Percentiles rank a stretch among this genome's conserved stretches.
phyloP scores from a whole-genome alignment of 2,888 invertebrate species.

The Zelleria hepariella region DNA sequence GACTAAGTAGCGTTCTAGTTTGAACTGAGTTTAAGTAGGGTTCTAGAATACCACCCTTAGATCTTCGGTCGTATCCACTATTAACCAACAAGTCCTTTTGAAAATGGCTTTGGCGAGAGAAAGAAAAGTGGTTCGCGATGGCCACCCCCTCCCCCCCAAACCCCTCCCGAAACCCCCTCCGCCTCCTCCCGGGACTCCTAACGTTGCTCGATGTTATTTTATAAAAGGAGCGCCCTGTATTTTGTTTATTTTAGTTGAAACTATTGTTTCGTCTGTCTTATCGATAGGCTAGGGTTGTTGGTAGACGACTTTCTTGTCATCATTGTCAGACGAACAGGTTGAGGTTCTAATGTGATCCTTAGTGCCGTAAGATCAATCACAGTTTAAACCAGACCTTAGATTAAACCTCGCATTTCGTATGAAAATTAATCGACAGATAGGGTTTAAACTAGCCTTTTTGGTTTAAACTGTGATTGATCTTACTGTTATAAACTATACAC shows the following conservation, averaged over 20 bases:
- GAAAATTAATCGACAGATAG: too few species aligned
- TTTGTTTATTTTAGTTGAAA: conserved; percentile 37
- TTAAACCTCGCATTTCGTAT: too few species aligned
- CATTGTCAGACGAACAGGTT: too few species aligned
- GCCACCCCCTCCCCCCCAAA: conserved; percentile 23
- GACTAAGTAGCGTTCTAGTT: too few species aligned
- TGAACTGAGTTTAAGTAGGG: too few species aligned
- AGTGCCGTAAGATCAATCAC: too few species aligned
- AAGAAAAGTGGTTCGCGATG: conserved; percentile 52
- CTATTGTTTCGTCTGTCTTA: conserved; percentile 44
- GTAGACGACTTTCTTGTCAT: background rate
- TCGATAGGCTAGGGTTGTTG: background rate
- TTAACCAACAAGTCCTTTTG: conserved; percentile 22
- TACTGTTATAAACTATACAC: too few species aligned
- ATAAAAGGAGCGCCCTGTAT: conserved; percentile 36
- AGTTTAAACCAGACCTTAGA: too few species aligned
- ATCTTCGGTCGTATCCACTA: background rate
- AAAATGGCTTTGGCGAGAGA: conserved; percentile 46
- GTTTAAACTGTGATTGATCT: too few species aligned
- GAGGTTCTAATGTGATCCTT: too few species aligned
- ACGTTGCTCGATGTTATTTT: conserved; percentile 28
- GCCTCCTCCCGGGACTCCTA: conserved; percentile 9
- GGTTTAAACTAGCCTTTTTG: too few species aligned
- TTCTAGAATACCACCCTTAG: too few species aligned
- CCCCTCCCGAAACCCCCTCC: background rate